phyloP scores from a whole-genome alignment of 2,888 invertebrate genomes.

The Linnaemya vulpina region DNA sequence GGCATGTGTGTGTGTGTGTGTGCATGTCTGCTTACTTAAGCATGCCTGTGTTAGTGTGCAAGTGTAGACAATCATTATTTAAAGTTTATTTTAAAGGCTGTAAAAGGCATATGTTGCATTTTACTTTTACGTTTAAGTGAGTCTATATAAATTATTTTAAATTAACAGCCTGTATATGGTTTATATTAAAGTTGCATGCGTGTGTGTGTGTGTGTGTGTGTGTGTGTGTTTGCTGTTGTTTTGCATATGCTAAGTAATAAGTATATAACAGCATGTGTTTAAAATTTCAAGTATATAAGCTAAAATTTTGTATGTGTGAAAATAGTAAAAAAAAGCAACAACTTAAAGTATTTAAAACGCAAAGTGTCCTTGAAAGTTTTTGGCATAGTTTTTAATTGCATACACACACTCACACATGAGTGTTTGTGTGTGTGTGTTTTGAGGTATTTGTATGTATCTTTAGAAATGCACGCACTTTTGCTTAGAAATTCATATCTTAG shows the following conservation, averaged over 20 bases:
- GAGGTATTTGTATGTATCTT: slow-evolving; percentile 44
- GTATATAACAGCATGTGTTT: too few species aligned
- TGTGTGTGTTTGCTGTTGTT: background rate
- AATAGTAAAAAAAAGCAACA: slow-evolving; percentile 15
- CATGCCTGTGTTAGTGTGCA: slow-evolving; percentile 33
- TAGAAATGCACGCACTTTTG: slow-evolving; percentile 64
- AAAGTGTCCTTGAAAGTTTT: slow-evolving; percentile 83
- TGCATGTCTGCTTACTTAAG: slow-evolving; percentile 26
- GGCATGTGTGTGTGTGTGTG: slow-evolving; percentile 29
- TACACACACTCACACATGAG: background rate
- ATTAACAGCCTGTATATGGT: slow-evolving; percentile 42
- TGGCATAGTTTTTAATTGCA: slow-evolving; percentile 81
- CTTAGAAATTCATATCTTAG: slow-evolving; percentile 65
- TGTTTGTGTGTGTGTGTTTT: slow-evolving; percentile 37
- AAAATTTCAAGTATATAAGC: slow-evolving; percentile 45
- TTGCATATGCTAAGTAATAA: slow-evolving; percentile 11
- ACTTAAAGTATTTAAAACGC: slow-evolving; percentile 71
- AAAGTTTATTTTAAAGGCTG: slow-evolving; percentile 71
- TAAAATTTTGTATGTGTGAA: slow-evolving; percentile 33
- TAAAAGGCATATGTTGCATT: slow-evolving; percentile 68
- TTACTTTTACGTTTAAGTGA: slow-evolving; percentile 53
- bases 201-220: background rate
- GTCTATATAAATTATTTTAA: slow-evolving; percentile 59
- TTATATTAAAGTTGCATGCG: slow-evolving; percentile 12
- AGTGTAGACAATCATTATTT: slow-evolving; percentile 69